Conservation (phyloP, 2,113 vertebrate species). For the Baryphthengus martii region DNA sequence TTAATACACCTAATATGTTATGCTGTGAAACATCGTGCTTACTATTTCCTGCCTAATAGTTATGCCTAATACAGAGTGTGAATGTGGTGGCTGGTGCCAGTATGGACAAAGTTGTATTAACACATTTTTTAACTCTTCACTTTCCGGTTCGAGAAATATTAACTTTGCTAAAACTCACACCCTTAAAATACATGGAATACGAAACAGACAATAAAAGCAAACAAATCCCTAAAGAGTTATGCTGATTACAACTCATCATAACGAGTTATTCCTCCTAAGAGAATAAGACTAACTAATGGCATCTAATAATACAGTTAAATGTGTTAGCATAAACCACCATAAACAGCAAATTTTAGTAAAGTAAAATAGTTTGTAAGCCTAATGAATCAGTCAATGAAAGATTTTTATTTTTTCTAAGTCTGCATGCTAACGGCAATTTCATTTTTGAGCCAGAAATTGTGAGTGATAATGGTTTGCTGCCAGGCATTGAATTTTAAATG, state of each 20-base stretch:
- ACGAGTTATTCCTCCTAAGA: neutral
- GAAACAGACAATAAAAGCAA: neutral
- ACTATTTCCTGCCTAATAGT: neutral
- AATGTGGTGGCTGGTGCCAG: neutral
- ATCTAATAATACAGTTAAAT: neutral
- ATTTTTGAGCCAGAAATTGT: conserved; percentile 4
- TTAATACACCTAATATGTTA: neutral
- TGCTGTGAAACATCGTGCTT: neutral
- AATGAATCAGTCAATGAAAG: conserved; percentile 38
- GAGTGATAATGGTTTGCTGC: conserved; percentile 14
- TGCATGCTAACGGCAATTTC: neutral
- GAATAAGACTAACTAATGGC: neutral
- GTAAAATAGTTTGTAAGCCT: neutral
- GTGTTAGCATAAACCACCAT: neutral
- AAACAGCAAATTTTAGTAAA: conserved; percentile 3
- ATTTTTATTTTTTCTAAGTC: neutral
- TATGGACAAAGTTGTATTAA: neutral
- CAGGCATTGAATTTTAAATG: conserved; percentile 19
- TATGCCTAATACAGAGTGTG: neutral
- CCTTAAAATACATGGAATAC: neutral
- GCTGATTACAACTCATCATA: neutral
- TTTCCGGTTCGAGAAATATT: neutral
- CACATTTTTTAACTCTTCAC: neutral
- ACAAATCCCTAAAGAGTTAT: neutral
- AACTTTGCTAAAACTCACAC: neutral